Evolutionary conservation across 2,113 vertebrate species (phyloP), one percentile per base, ranked within the genome.

Genomic region (Grammomys surdaster): DNA sequence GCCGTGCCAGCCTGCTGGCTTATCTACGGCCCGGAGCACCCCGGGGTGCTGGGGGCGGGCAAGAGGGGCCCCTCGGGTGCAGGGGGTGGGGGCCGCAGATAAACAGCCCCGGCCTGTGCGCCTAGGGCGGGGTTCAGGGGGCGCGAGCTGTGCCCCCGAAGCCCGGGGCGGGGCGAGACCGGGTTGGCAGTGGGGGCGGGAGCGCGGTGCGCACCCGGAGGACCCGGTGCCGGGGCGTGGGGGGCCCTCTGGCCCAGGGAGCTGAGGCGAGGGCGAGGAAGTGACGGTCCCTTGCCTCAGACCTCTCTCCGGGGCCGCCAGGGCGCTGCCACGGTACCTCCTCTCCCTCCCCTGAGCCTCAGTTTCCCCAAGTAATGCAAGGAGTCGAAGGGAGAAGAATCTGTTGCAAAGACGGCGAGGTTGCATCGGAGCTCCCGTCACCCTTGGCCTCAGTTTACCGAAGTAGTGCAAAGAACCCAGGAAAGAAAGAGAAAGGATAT

Each of bases 1-100:
- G 95, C 96, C 7, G 96, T 96, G 97, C 97, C 97, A 97, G 96
- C 87, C 88, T 90, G 95, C 95, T 92, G 89, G 97, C 97, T 98
- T 98, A 98, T 98, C 97, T 97, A 88, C 93, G 96, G 96, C 95
- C 63, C 96, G 94, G 96, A 94, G 97, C 97, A 96, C 96, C 95
- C 88, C 96, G 90, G 96, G 96, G 97, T 96, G 97, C 95, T 78
- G 95, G 96, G 96, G 95, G 96, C 86, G 95, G 65, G 46, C 65
- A 9, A 90, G 92, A 60, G 88, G 97, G 97, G 91, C 92, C 97
- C 96, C 94, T 87, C 80, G 90, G 96, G 97, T 60, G 97, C 93
- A 82, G 97, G 86, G 93, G 96, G 97, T 96, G 95, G 97, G 97
- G 95, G 93, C 94, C 96, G 43, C 94, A 97, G 97, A 98, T 97